These are phyloP conservation scores for Aphyosemion australe DNA, from an alignment of 2,113 vertebrate genomes.

Conservation along the genomic window DNA sequence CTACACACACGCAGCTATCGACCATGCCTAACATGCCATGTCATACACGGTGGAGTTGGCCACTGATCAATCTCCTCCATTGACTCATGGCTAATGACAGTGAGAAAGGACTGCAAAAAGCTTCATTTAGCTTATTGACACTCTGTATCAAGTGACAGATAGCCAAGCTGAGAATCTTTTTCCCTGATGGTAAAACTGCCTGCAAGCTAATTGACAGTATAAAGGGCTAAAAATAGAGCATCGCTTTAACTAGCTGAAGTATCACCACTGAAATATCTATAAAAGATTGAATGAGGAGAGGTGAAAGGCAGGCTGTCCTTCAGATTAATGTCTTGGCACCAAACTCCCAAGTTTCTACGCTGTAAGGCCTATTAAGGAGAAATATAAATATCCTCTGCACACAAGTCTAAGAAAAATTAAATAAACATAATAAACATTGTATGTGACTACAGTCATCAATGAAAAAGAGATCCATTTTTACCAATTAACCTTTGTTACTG, in stretches of 20 bases:
- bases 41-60: constrained; percentile 46
- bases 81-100: constrained; percentile 38
- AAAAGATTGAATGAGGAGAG: too few relatives aligned
- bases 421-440: too few relatives aligned
- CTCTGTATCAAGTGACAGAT: constrained; percentile 28
- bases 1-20: constrained; percentile 9
- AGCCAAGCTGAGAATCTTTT: constrained; percentile 8
- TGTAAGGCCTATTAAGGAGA: too few relatives aligned
- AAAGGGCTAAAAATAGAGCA: constrained; percentile 29
- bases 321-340: too few relatives aligned
- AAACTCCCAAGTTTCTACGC: too few relatives aligned
- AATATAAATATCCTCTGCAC: too few relatives aligned
- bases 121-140: constrained; percentile 52
- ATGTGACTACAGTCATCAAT: too few relatives aligned
- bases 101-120: constrained; percentile 43
- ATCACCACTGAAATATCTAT: background rate
- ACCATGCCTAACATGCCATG: constrained; percentile 32
- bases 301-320: too few relatives aligned
- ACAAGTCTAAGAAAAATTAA: too few relatives aligned
- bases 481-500: too few relatives aligned
- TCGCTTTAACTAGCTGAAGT: constrained; percentile 25
- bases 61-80: constrained; percentile 47
- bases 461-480: too few relatives aligned
- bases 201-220: constrained; percentile 26
- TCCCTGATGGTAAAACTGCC: constrained; percentile 13